Percentiles rank a stretch among this genome's conserved stretches.
Evolutionary conservation across 2,888 invertebrate genomes (phyloP).

Genomic region (Morpho deidamia): DNA sequence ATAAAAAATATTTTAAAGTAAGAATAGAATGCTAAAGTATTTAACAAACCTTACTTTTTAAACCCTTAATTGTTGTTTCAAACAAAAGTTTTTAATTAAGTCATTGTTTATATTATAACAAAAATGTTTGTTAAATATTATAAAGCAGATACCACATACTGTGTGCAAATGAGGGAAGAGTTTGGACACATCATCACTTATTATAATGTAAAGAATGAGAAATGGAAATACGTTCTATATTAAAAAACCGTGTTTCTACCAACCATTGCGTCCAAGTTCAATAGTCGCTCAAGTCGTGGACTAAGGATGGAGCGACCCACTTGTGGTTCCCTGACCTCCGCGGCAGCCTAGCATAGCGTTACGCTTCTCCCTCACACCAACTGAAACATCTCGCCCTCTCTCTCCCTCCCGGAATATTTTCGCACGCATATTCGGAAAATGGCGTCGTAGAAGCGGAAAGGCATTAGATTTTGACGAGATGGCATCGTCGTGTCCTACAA

Average conservation of each 20-base stretch:
- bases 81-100: too few relatives aligned
- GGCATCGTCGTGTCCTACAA: slow-evolving; percentile 32
- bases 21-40: too few relatives aligned
- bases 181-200: slow-evolving; percentile 27
- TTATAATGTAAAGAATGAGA: slow-evolving; percentile 30
- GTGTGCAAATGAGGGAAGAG: slow-evolving; percentile 17
- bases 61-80: too few relatives aligned
- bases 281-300: slow-evolving; percentile 56
- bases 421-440: slow-evolving; percentile 69
- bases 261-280: slow-evolving; percentile 67
- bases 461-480: slow-evolving; percentile 49
- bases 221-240: slow-evolving; percentile 47
- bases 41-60: too few relatives aligned
- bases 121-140: background rate
- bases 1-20: too few relatives aligned
- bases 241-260: slow-evolving; percentile 66
- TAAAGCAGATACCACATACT: background rate
- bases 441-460: slow-evolving; percentile 46
- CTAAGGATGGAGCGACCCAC: slow-evolving; percentile 76
- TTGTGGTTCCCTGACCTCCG: slow-evolving; percentile 76
- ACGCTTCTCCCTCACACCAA: slow-evolving; percentile 41
- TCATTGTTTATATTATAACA: background rate
- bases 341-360: slow-evolving; percentile 59
- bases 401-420: slow-evolving; percentile 73
- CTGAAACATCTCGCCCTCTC: slow-evolving; percentile 36